phyloP scores from a whole-genome alignment of 2,888 invertebrate species.

The Ptycholaimellus sp. region DNA sequence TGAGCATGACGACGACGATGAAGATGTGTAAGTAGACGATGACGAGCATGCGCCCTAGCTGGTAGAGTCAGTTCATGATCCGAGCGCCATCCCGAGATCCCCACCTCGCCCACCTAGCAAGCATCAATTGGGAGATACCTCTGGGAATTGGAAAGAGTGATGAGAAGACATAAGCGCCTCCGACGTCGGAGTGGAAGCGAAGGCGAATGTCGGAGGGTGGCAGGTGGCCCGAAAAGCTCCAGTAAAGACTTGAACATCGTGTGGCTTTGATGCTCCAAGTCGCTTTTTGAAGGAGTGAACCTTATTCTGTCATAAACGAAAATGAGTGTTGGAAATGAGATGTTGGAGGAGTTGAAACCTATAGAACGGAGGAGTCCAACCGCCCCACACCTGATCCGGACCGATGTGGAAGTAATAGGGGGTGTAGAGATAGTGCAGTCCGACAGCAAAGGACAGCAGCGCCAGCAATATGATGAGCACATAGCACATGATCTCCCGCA shows the following conservation, averaged over 20 bases:
- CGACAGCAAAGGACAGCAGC: slow-evolving; percentile 19
- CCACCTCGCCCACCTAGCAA: background rate
- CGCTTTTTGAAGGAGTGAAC: slow-evolving; percentile 1
- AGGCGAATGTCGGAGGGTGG: slow-evolving; percentile 8
- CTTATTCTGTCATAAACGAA: background rate
- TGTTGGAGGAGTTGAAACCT: no score
- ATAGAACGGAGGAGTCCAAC: no score
- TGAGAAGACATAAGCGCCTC: slow-evolving; percentile 12
- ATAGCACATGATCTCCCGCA: slow-evolving; percentile 16
- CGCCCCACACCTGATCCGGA: no score
- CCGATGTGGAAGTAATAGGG: background rate
- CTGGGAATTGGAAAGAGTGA: background rate
- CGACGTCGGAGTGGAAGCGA: slow-evolving; percentile 6
- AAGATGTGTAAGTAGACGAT: slow-evolving; percentile 14
- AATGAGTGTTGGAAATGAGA: no score
- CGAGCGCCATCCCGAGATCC: no score
- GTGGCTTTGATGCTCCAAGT: slow-evolving; percentile 4
- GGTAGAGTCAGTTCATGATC: no score
- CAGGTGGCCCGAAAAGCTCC: slow-evolving; percentile 17
- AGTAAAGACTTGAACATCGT: slow-evolving; percentile 11
- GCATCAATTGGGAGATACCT: background rate
- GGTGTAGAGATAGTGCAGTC: slow-evolving; percentile 11
- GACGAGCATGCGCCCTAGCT: slow-evolving; percentile 6
- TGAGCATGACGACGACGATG: slow-evolving; percentile 15
- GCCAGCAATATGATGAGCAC: slow-evolving; percentile 17